A percentile compares a stretch with the other conserved stretches of the same genome.
These are phyloP conservation scores for Clarias laeviceps DNA, from an alignment of 2,797 vertebrate genomes.

Conservation along the genomic window DNA sequence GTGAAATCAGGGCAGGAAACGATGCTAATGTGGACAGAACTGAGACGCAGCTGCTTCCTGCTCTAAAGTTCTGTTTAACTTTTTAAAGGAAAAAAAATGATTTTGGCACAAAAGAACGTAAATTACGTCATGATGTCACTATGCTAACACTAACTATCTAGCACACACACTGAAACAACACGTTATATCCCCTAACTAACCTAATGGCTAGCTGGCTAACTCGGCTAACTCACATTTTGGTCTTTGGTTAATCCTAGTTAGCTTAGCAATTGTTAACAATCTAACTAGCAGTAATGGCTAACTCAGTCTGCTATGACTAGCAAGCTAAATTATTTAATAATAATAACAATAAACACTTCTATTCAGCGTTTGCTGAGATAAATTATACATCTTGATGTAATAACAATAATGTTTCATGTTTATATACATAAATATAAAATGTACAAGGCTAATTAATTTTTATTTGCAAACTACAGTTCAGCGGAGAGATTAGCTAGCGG, in stretches of 20 bases:
- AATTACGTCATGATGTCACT: neutral
- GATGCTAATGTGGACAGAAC: neutral
- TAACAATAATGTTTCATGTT: neutral
- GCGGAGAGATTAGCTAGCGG: neutral
- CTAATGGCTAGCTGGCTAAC: neutral
- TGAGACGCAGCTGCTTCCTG: neutral
- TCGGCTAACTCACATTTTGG: neutral
- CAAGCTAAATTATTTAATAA: neutral
- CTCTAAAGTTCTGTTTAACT: neutral
- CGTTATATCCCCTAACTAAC: neutral
- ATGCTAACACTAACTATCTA: neutral
- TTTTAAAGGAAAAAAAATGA: neutral
- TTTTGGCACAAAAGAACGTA: neutral
- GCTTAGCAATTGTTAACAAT: neutral
- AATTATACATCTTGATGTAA: neutral
- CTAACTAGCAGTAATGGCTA: neutral
- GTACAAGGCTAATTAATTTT: neutral
- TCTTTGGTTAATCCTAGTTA: neutral
- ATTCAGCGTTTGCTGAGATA: neutral
- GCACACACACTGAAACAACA: neutral
- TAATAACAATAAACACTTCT: neutral
- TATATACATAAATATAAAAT: slow-evolving; percentile 5
- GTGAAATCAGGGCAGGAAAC: neutral
- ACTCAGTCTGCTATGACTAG: neutral
- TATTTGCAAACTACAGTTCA: neutral